phyloP scores from a whole-genome alignment of 2,797 vertebrate species.

The Streptopelia turtur region DNA sequence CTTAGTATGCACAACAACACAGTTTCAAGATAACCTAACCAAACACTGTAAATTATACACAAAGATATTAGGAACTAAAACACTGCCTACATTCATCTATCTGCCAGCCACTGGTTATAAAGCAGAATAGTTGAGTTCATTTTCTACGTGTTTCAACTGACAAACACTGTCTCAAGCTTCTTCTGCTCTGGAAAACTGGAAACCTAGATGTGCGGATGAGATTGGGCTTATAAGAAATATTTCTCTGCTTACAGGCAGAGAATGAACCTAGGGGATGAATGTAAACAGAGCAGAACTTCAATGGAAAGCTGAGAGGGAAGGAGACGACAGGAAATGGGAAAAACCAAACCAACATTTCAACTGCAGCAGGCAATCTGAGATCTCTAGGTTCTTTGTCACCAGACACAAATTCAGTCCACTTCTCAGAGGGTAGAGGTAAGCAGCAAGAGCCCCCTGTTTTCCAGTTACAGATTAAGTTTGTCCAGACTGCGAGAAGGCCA shows the following conservation, averaged over 20 bases:
- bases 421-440: background rate
- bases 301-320: background rate
- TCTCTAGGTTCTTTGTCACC: background rate
- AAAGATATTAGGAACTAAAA: background rate
- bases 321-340: background rate
- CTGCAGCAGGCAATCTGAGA: background rate
- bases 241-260: background rate
- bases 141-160: background rate
- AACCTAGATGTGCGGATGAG: accelerated
- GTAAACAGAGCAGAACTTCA: background rate
- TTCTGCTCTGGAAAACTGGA: background rate
- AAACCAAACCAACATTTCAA: background rate
- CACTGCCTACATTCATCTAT: background rate
- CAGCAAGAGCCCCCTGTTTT: background rate
- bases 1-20: background rate
- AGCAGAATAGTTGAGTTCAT: background rate
- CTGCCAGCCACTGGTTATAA: background rate
- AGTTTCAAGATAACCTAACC: background rate
- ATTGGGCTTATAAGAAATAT: background rate
- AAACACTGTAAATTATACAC: background rate
- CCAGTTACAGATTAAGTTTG: background rate
- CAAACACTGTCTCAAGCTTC: background rate
- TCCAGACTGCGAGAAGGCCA: background rate
- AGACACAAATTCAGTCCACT: background rate
- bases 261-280: background rate